Base-by-base conservation (phyloP, 2,113 vertebrate genomes). In the Lates calcarifer region DNA sequence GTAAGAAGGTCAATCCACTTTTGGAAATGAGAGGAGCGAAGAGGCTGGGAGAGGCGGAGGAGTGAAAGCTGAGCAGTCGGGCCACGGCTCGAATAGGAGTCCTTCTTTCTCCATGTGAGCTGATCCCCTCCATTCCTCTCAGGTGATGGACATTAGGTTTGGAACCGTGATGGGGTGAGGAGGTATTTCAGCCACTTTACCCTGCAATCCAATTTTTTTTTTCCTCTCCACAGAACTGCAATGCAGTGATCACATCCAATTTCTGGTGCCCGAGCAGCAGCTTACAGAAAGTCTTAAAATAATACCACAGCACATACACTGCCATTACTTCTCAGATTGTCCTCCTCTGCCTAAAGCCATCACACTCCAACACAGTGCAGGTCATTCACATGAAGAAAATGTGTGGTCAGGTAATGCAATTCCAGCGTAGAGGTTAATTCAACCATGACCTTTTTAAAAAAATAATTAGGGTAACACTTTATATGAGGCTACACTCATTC, bases 1-100 rank as follows among this genome's bases (percentile, higher is more conserved):
- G 77, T 35, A 65, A 86, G 77, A 86, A 82, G 83, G 71, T 79
- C 77, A 86, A 81, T 76, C 74, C 74, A 69, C 74, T 66, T 72
- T 73, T 73, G 62, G 65, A 79, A 69, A 86, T 56, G 56, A 81
- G 61, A 68, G 56, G 37, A 26, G 28, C 41, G 60, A 58, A 29
- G 60, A 51, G 47, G 41, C 39, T 15, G 20, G 60, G 22, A 22
- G 57, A 37, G 64, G 53, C 63, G 18, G 28, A n/a, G 11, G 60
- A 56, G 62, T 71, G 47, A 77, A 75, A 55, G 71, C 77, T 72
- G 20, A 79, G 51, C 43, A 39, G 66, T 18, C 5, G 8, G 26
- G 29, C 47, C 3, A 28, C 1, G 3, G 45, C 69, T 71, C 6
- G 4, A 72, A 75, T 1, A 22, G 29, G 56, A 60, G 53, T 75